Percentiles rank a stretch among this genome's conserved stretches.
These are phyloP conservation scores for Branchinecta lynchi DNA, from an alignment of 1,140 invertebrate species.

Conservation along the genomic window DNA sequence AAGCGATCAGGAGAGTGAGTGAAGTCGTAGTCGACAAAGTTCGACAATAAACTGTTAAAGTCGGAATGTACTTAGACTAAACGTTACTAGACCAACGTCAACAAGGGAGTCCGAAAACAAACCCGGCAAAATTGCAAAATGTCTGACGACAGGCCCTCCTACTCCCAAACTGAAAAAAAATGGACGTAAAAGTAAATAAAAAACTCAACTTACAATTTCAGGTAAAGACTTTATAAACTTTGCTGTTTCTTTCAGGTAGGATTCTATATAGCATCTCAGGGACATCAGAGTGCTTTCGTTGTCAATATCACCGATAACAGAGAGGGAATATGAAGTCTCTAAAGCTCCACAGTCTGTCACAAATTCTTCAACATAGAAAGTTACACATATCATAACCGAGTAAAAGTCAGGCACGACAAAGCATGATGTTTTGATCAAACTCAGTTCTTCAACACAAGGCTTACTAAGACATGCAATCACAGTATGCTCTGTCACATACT, in stretches of 20 bases:
- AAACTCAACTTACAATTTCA: background rate
- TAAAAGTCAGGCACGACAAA: slow-evolving; percentile 7
- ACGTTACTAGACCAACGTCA: no score
- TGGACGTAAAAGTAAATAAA: no score
- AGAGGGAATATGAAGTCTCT: background rate
- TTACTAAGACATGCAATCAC: background rate
- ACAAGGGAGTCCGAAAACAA: no score
- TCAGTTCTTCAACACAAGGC: background rate
- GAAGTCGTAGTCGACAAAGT: no score
- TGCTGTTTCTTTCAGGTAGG: background rate
- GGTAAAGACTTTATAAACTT: background rate
- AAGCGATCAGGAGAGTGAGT: no score
- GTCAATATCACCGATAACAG: background rate
- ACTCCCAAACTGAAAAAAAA: no score
- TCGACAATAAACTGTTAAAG: no score
- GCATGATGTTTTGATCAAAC: background rate
- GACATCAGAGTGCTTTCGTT: background rate
- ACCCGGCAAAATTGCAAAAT: no score
- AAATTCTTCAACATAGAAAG: background rate
- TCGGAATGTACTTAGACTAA: no score
- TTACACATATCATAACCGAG: background rate
- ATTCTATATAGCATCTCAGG: background rate
- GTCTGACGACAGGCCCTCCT: no score
- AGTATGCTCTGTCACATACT: background rate
- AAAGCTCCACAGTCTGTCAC: background rate